Evolutionary conservation across 2,888 invertebrate species (phyloP).

Genomic region (Drosophila pegasa): DNA sequence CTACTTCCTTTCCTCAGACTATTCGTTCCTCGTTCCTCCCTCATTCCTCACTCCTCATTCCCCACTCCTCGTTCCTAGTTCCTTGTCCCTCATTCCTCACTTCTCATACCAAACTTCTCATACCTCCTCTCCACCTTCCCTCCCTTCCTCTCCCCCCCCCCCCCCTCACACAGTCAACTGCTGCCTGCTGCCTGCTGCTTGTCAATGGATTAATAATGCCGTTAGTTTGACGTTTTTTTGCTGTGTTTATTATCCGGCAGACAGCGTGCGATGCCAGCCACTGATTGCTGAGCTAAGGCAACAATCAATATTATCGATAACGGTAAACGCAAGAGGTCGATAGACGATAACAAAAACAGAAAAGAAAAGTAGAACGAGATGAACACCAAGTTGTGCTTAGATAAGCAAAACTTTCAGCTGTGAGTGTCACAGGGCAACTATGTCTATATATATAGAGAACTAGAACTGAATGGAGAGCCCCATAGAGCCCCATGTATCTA

Average conservation of each 20-base stretch:
- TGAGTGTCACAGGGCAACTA: background rate
- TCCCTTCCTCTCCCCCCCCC: no score
- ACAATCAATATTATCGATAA: conserved; percentile 14
- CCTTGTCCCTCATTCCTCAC: no score
- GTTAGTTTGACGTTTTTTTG: background rate
- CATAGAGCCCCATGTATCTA: no score
- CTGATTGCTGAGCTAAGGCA: background rate
- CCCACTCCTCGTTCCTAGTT: no score
- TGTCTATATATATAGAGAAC: background rate
- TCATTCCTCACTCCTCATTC: no score
- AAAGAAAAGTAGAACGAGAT: background rate
- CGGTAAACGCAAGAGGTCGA: background rate
- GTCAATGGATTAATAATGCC: conserved; percentile 25
- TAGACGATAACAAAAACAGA: background rate
- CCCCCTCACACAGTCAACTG: background rate
- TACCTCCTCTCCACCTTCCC: no score
- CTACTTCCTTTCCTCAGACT: background rate
- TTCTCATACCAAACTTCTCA: no score
- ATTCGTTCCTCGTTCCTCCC: no score
- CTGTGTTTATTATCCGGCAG: background rate
- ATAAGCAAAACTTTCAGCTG: background rate
- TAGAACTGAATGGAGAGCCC: no score
- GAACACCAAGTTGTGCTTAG: background rate
- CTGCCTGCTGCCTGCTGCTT: background rate
- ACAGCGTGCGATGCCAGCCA: background rate